These are phyloP conservation scores for Alligator mississippiensis DNA, from an alignment of 2,113 vertebrate species.

Conservation along the genomic window DNA sequence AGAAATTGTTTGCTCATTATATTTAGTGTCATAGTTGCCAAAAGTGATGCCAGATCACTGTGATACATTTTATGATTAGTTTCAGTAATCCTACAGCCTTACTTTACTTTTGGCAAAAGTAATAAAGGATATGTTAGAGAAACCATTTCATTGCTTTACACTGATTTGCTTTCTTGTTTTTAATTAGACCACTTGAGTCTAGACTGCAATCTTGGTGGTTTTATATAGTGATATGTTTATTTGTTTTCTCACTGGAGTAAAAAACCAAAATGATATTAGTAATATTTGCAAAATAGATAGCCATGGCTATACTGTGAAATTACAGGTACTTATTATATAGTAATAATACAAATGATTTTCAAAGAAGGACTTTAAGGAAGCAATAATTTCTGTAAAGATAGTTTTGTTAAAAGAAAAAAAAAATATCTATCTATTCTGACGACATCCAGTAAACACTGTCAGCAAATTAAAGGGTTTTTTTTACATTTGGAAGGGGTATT, in stretches of 20 bases:
- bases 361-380: neutral
- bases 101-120: constrained; percentile 41
- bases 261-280: constrained; percentile 42
- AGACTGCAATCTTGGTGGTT: constrained; percentile 57
- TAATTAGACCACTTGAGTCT: constrained; percentile 57
- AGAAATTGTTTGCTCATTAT: neutral
- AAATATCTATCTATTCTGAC: neutral
- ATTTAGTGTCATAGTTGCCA: neutral
- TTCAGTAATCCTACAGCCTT: constrained; percentile 42
- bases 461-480: neutral
- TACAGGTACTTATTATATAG: neutral
- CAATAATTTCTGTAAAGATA: constrained; percentile 53
- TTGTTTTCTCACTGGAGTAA: constrained; percentile 47
- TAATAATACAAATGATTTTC: constrained; percentile 30
- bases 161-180: constrained; percentile 21
- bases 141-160: constrained; percentile 57
- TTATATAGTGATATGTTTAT: constrained; percentile 60
- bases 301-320: constrained; percentile 16
- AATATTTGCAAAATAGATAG: constrained; percentile 59
- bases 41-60: constrained; percentile 4
- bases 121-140: constrained; percentile 47
- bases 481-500: neutral
- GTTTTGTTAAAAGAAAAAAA: neutral
- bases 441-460: neutral
- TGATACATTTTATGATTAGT: constrained; percentile 29